Base-by-base conservation (phyloP, 2,113 vertebrate genomes). In the Epinephelus fuscoguttatus region DNA sequence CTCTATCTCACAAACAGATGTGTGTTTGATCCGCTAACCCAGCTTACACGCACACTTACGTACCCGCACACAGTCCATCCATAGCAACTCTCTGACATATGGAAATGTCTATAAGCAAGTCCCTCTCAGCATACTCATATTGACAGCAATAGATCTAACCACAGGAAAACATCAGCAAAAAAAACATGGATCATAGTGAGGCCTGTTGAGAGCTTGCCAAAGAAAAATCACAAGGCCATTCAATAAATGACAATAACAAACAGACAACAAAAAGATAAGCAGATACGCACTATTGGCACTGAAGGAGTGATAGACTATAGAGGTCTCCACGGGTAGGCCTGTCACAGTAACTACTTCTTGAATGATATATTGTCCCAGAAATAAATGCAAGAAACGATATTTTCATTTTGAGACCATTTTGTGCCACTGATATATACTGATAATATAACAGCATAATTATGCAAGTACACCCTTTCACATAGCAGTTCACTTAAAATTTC, bases 1-100 rank as follows among this genome's bases (percentile, higher is more conserved):
- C 93, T 89, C 88, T 91, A 89, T 72, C 92, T 90, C 53, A 47
- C 63, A 87, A 93, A 89, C 94, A 95, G 94, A 92, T 92, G 93
- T 88, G 83, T 86, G 69, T 96, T 96, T 96, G 95, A 96, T 96
- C 93, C 78, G 88, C 76, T 80, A 71, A 92, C 91, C 91, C 85
- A 77, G 70, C 69, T 30, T 33, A 62, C 49, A 80, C 75, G 53
- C 70, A 80, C 80, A 79, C 76, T 70, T 59, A 77, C 73, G 42
- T 49, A n/a, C 69, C 66, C 23, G 45, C 33, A 61, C 66, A 68
- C 71, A 47, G 75, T 85, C 88, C 70, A n/a, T 84, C 87, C 64
- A 66, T 60, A 75, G 85, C 75, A 69, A 30, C 68, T 70, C 67
- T 75, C 70, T 86, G 90, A 84, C 88, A 88, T 91, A 89, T 89